These are phyloP conservation scores for Glaucidium brasilianum DNA, from an alignment of 2,113 vertebrate species.

Conservation along the genomic window DNA sequence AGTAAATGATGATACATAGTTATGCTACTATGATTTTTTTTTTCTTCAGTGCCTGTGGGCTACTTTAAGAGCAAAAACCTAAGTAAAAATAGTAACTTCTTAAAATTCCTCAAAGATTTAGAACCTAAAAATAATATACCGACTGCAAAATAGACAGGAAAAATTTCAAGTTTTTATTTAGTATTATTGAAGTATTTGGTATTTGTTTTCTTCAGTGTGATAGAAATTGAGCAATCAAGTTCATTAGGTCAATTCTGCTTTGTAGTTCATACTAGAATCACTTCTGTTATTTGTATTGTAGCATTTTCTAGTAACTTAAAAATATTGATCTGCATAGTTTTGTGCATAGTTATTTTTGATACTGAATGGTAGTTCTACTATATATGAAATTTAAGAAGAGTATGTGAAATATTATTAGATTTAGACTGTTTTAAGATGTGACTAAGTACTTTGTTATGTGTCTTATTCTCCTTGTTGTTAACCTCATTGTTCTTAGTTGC, in stretches of 20 bases:
- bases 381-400: background rate
- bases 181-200: background rate
- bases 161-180: background rate
- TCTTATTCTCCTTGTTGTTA: background rate
- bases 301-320: background rate
- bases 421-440: background rate
- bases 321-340: background rate
- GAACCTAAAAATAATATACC: background rate
- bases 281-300: background rate
- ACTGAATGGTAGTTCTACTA: background rate
- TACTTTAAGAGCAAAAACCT: background rate
- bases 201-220: background rate
- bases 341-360: background rate
- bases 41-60: background rate
- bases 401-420: background rate
- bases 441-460: background rate
- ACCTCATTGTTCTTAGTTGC: background rate
- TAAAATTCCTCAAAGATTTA: background rate
- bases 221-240: background rate
- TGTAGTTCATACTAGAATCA: background rate
- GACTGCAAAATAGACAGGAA: background rate
- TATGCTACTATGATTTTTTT: background rate
- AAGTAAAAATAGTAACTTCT: background rate
- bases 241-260: background rate
- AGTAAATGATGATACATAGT: accelerated